These are phyloP conservation scores for Eupithecia insigniata DNA, from an alignment of 2,888 invertebrate species.

Conservation along the genomic window DNA sequence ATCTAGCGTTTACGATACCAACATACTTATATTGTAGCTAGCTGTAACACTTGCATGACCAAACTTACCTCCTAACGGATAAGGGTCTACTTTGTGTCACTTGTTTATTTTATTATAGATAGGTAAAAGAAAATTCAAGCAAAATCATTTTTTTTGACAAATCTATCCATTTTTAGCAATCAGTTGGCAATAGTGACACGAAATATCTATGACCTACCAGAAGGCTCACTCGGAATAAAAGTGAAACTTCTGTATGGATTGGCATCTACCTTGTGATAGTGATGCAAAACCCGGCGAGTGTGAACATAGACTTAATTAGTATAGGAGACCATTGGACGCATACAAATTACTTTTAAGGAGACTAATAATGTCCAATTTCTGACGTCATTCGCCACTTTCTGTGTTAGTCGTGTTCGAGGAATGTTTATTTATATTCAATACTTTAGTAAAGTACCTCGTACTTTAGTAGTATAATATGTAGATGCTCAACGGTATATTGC, in stretches of 20 bases:
- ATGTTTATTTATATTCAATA: not conserved
- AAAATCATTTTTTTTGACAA: conserved; percentile 2
- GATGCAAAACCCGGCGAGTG: conserved; percentile 49
- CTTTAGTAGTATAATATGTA: no score
- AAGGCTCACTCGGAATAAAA: not conserved
- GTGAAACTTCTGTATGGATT: not conserved
- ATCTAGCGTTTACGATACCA: conserved; percentile 9
- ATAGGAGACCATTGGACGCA: conserved; percentile 58
- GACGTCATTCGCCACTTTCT: conserved; percentile 35
- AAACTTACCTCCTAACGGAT: conserved; percentile 10
- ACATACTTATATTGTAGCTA: not conserved
- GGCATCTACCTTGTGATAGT: conserved; percentile 11
- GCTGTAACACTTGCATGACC: conserved; percentile 5
- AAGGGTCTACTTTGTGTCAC: not conserved
- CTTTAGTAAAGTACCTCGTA: no score
- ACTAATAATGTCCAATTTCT: conserved; percentile 57
- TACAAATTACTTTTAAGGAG: conserved; percentile 66
- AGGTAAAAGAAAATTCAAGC: not conserved
- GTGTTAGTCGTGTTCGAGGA: conserved; percentile 6
- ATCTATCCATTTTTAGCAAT: conserved; percentile 18
- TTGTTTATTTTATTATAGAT: not conserved
- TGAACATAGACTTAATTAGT: conserved; percentile 61
- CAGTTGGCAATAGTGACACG: conserved; percentile 10
- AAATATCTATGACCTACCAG: conserved; percentile 21
- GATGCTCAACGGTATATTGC: not conserved